Evolutionary conservation across 2,888 invertebrate genomes (phyloP).

Genomic region (Himalopsyche anomala): DNA sequence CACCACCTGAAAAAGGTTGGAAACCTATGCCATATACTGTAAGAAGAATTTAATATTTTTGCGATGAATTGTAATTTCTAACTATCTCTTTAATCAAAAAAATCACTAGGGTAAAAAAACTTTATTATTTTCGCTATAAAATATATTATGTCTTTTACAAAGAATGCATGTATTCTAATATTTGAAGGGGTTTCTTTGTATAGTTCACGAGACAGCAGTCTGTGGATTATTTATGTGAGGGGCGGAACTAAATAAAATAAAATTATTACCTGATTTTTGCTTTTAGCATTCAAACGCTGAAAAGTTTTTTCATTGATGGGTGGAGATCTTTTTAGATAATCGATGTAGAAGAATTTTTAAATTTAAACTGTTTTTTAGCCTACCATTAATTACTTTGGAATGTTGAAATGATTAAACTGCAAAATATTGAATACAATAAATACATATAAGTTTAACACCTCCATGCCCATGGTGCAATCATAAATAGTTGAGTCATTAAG

Average conservation of each 20-base stretch:
- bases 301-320: neutral
- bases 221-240: constrained; percentile 17
- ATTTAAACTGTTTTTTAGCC: neutral
- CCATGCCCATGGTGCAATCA: no score
- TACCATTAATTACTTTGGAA: no score
- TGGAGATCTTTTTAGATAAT: constrained; percentile 1
- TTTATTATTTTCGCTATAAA: neutral
- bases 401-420: no score
- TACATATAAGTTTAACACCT: no score
- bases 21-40: no score
- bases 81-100: no score
- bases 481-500: no score
- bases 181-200: constrained; percentile 38
- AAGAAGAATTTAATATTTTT: no score
- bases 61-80: no score
- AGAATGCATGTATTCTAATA: neutral
- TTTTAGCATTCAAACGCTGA: constrained; percentile 37
- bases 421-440: no score
- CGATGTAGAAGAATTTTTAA: neutral
- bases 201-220: constrained; percentile 9
- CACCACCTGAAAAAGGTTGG: no score
- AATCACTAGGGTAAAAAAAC: no score
- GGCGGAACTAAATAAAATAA: constrained; percentile 42
- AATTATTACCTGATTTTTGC: constrained; percentile 41
- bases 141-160: neutral